phyloP scores from a whole-genome alignment of 2,113 vertebrate species.

The Merops nubicus region DNA sequence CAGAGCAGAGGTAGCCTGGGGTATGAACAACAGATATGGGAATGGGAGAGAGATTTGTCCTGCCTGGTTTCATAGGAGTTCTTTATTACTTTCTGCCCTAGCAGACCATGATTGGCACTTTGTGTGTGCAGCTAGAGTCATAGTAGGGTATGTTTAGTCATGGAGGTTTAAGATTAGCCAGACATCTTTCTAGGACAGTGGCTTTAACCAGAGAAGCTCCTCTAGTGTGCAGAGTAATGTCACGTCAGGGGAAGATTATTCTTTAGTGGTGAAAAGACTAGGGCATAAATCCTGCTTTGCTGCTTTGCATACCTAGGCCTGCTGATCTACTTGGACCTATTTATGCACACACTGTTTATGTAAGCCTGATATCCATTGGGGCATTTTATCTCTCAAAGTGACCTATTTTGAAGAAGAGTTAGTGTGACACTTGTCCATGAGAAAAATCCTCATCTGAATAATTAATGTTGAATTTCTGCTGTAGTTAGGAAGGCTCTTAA shows the following conservation, averaged over 20 bases:
- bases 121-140: fast-evolving
- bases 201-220: neutral
- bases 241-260: neutral
- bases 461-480: neutral
- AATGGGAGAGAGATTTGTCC: neutral
- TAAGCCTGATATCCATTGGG: neutral
- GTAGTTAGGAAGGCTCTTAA: neutral
- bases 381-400: neutral
- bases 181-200: neutral
- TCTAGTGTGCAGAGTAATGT: neutral
- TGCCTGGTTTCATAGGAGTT: neutral
- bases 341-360: neutral
- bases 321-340: conserved; percentile 10
- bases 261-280: neutral
- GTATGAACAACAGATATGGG: neutral
- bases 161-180: neutral
- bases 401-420: conserved; percentile 5
- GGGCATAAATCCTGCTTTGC: conserved; percentile 42
- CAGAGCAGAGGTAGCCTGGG: neutral
- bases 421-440: neutral
- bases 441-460: neutral
- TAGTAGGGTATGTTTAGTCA: neutral
- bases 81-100: neutral
- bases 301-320: conserved; percentile 1
- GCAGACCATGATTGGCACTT: neutral